phyloP scores from a whole-genome alignment of 2,888 invertebrate species.

The Caenorhabditis afra region DNA sequence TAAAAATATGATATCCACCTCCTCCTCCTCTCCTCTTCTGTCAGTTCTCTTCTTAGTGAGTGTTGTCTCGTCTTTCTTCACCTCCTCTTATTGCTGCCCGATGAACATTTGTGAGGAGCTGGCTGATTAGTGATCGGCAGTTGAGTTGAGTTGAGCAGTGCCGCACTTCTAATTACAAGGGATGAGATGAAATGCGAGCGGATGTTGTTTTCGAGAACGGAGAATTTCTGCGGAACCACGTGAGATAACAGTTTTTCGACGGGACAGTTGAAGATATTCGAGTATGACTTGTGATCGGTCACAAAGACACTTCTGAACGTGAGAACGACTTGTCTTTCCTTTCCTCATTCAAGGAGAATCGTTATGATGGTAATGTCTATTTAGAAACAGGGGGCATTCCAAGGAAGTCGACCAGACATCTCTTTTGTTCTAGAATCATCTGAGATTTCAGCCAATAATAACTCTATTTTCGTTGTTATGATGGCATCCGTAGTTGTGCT shows the following conservation, averaged over 20 bases:
- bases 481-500: too few relatives aligned
- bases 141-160: constrained; percentile 2
- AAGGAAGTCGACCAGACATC: too few relatives aligned
- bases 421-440: too few relatives aligned
- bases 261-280: constrained; percentile 6
- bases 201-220: constrained; percentile 24
- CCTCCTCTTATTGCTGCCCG: not conserved
- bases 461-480: too few relatives aligned
- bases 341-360: not conserved
- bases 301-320: constrained; percentile 26
- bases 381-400: too few relatives aligned
- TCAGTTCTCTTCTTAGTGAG: not conserved
- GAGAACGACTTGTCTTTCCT: constrained; percentile 7
- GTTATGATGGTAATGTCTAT: not conserved
- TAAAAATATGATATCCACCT: constrained; percentile 51
- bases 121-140: constrained; percentile 34
- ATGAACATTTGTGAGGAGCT: constrained; percentile 25
- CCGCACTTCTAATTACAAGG: constrained; percentile 19
- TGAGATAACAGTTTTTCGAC: constrained; percentile 8
- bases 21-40: constrained; percentile 13
- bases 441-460: too few relatives aligned
- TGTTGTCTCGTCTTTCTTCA: not conserved
- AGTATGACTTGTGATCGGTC: constrained; percentile 50
- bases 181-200: constrained; percentile 18
- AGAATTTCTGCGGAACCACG: constrained; percentile 29